Evolutionary conservation across 2,888 invertebrate genomes (phyloP).

Genomic region (Argyra leucocephala): DNA sequence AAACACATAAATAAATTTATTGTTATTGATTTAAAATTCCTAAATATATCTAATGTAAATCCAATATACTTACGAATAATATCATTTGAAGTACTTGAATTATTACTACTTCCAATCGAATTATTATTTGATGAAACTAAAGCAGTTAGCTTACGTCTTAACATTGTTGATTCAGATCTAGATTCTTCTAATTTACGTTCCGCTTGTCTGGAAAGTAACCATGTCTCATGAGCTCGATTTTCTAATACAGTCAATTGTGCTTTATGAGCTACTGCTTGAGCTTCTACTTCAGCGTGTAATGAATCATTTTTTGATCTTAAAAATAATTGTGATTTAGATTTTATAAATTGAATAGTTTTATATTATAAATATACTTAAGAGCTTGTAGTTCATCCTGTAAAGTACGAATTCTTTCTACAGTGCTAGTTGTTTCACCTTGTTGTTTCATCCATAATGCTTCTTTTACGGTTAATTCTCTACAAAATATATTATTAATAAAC

Average conservation of each 20-base stretch:
- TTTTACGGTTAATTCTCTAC: conserved; percentile 63
- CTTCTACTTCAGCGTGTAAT: conserved; percentile 74
- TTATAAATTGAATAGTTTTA: background rate
- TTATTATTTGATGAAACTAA: conserved; percentile 25
- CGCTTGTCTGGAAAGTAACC: conserved; percentile 73
- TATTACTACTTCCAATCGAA: conserved; percentile 25
- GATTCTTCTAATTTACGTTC: conserved; percentile 75
- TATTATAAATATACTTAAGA: conserved; percentile 53
- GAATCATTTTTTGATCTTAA: conserved; percentile 49
- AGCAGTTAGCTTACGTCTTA: conserved; percentile 51
- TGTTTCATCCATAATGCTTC: conserved; percentile 71
- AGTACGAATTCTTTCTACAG: conserved; percentile 65
- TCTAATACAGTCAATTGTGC: conserved; percentile 68
- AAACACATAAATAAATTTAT: background rate
- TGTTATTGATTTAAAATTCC: background rate
- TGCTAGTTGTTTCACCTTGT: conserved; percentile 70
- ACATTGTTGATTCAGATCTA: conserved; percentile 58
- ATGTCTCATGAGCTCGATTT: conserved; percentile 74
- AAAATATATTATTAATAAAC: conserved; percentile 25
- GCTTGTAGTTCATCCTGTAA: conserved; percentile 72
- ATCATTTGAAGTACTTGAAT: conserved; percentile 24
- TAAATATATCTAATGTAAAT: background rate
- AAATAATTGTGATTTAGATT: conserved; percentile 11
- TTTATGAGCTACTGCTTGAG: conserved; percentile 61
- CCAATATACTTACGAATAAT: conserved; percentile 26